Evolutionary conservation across 1,140 invertebrate species (phyloP).

Genomic region (Rhysida immarginata): DNA sequence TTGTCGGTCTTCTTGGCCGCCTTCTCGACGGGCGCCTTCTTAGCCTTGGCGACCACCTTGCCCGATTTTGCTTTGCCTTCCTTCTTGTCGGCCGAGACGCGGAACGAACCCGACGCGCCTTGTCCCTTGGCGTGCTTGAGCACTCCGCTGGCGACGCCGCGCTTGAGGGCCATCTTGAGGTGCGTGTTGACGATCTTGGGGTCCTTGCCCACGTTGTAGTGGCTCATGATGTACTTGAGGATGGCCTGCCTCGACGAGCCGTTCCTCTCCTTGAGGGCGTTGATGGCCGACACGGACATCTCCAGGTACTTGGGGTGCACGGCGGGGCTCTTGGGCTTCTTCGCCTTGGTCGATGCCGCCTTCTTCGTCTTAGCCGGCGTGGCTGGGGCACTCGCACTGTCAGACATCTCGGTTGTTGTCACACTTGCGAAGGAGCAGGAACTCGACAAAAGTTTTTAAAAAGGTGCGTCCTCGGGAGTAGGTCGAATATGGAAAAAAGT

Average conservation of each 20-base stretch:
- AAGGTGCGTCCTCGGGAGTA: background rate
- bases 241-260: conserved; percentile 20
- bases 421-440: background rate
- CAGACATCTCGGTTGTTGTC: background rate
- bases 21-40: conserved; percentile 8
- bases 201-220: conserved; percentile 18
- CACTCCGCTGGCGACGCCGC: conserved; percentile 13
- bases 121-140: conserved; percentile 18
- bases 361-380: background rate
- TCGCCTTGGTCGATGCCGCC: background rate
- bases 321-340: conserved; percentile 10
- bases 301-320: conserved; percentile 19
- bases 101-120: conserved; percentile 19
- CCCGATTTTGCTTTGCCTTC: background rate
- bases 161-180: conserved; percentile 17
- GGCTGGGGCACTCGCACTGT: background rate
- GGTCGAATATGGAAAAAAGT: background rate
- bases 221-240: conserved; percentile 17
- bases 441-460: background rate
- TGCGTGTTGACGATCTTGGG: conserved; percentile 16
- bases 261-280: conserved; percentile 17
- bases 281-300: conserved; percentile 20
- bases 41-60: conserved; percentile 5
- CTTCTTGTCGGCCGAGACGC: conserved; percentile 11
- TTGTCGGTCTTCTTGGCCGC: conserved; percentile 1